phyloP scores from a whole-genome alignment of 2,888 invertebrate genomes.

The Aleiodes testaceus region DNA sequence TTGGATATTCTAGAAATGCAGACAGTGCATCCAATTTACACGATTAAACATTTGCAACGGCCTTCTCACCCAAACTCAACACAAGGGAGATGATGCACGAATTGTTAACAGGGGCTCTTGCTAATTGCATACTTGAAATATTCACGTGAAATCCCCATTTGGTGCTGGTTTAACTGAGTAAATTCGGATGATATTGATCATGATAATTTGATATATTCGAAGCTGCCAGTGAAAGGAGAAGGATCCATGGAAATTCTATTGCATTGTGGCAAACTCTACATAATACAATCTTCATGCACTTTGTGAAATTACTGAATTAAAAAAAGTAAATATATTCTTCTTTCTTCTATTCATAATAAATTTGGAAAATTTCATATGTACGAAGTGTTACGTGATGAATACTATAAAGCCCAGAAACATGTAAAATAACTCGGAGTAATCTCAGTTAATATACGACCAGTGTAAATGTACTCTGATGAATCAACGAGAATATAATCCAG shows the following conservation, averaged over 20 bases:
- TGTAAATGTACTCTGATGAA: constrained; percentile 16
- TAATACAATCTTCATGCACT: not conserved
- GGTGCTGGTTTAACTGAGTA: not conserved
- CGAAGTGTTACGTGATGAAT: not conserved
- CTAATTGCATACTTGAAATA: constrained; percentile 31
- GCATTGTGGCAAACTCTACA: too few relatives aligned
- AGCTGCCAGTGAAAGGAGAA: too few relatives aligned
- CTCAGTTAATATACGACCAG: not conserved
- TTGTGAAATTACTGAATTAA: not conserved
- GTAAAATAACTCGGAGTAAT: constrained; percentile 14
- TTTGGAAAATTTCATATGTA: too few relatives aligned
- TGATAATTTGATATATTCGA: constrained; percentile 6
- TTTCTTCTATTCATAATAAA: not conserved
- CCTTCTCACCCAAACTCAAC: constrained; percentile 8
- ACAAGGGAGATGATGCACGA: constrained; percentile 19
- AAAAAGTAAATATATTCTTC: constrained; percentile 6
- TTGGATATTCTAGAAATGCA: constrained; percentile 6
- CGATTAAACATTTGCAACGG: constrained; percentile 20
- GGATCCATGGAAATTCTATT: too few relatives aligned
- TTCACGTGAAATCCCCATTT: constrained; percentile 25
- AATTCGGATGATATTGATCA: constrained; percentile 22
- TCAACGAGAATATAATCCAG: constrained; percentile 34
- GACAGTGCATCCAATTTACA: constrained; percentile 8
- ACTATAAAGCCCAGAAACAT: not conserved
- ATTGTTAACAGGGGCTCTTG: constrained; percentile 21